Percentiles rank a stretch among this genome's conserved stretches.
phyloP scores from a whole-genome alignment of 92 coral and sea anemone species.

The Zoanthus gigantus region DNA sequence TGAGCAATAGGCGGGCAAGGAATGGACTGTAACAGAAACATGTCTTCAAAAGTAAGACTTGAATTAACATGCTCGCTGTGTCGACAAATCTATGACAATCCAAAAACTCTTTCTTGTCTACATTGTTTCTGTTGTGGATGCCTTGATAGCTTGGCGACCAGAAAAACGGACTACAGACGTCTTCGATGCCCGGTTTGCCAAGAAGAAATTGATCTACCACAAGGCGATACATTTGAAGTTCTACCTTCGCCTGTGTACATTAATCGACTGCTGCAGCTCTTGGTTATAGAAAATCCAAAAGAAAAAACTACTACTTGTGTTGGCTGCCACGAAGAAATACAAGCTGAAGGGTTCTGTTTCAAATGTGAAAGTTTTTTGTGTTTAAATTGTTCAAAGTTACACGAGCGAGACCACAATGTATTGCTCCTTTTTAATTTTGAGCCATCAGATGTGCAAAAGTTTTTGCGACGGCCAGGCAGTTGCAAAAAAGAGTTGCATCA shows the following conservation, averaged over 20 bases:
- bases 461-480: slow-evolving; percentile 41
- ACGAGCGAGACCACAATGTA: slow-evolving; percentile 29
- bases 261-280: slow-evolving; percentile 35
- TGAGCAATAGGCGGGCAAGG: background rate
- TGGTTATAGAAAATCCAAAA: slow-evolving; percentile 39
- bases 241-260: slow-evolving; percentile 42
- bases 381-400: slow-evolving; percentile 22
- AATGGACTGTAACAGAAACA: slow-evolving; percentile 47
- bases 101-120: slow-evolving; percentile 39
- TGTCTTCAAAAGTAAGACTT: slow-evolving; percentile 15
- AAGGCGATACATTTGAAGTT: slow-evolving; percentile 46
- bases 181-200: slow-evolving; percentile 49
- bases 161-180: slow-evolving; percentile 51
- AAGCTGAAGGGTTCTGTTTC: slow-evolving; percentile 25
- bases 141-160: slow-evolving; percentile 44
- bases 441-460: slow-evolving; percentile 42
- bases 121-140: slow-evolving; percentile 49
- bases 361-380: slow-evolving; percentile 46
- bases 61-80: slow-evolving; percentile 39
- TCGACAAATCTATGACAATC: slow-evolving; percentile 44
- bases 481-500: slow-evolving; percentile 27
- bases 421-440: slow-evolving; percentile 13
- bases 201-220: slow-evolving; percentile 39
- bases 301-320: slow-evolving; percentile 12
- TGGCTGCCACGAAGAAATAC: slow-evolving; percentile 39